Conservation (phyloP, 2,797 vertebrate genomes). For the Karalla daura region DNA sequence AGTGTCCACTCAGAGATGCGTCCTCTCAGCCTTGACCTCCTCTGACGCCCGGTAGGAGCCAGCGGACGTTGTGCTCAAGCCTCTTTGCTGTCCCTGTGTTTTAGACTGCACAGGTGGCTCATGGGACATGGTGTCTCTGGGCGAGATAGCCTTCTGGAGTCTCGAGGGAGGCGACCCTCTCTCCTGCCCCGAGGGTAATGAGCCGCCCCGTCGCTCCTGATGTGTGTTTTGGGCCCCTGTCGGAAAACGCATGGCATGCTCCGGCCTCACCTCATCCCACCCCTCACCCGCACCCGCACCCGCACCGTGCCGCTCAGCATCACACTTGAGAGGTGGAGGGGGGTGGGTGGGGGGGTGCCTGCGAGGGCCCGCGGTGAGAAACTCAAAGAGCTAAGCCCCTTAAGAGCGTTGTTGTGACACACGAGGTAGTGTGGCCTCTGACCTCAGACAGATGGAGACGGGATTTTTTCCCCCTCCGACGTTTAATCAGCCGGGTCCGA, state of each 20-base stretch:
- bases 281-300: conserved; percentile 33
- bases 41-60: not conserved
- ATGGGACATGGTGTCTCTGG: conserved; percentile 84
- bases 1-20: not conserved
- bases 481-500: conserved; percentile 77
- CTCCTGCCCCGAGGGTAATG: conserved; percentile 79
- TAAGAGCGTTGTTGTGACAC: conserved; percentile 67
- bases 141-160: conserved; percentile 88
- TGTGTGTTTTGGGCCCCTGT: conserved; percentile 52
- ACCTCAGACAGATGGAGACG: conserved; percentile 76
- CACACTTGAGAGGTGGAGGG: too few relatives aligned
- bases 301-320: conserved; percentile 29
- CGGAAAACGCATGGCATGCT: conserved; percentile 69
- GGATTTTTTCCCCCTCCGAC: conserved; percentile 71
- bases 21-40: not conserved
- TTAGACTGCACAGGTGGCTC: conserved; percentile 81
- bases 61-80: conserved; percentile 21
- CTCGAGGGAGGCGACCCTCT: conserved; percentile 84
- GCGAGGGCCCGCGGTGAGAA: conserved; percentile 35
- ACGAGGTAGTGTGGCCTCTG: conserved; percentile 64
- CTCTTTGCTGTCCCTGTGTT: conserved; percentile 71
- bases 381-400: conserved; percentile 70
- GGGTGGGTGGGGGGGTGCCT: conserved; percentile 35
- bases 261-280: conserved; percentile 60
- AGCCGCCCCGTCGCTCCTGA: conserved; percentile 48